Evolutionary conservation across 2,888 invertebrate species (phyloP).

Genomic region (Sipha maydis): DNA sequence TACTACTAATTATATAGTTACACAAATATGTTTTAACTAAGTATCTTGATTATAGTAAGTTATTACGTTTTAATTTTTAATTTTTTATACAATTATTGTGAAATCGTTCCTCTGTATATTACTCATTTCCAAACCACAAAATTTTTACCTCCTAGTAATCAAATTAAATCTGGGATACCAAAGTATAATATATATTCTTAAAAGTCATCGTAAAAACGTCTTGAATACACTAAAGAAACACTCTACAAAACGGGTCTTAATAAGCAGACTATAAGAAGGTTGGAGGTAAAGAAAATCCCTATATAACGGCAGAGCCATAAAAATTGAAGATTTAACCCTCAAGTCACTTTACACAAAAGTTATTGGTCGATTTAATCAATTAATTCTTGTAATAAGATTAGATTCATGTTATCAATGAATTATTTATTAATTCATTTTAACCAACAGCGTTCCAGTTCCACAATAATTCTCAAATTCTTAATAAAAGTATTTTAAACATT

Average conservation of each 20-base stretch:
- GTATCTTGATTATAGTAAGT: not conserved
- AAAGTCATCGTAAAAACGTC: conserved; percentile 55
- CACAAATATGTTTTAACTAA: not conserved
- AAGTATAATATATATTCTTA: conserved; percentile 46
- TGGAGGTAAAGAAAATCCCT: conserved; percentile 14
- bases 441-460: not conserved
- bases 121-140: not conserved
- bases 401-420: conserved; percentile 7
- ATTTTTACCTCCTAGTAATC: conserved; percentile 44
- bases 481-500: not conserved
- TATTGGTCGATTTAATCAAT: conserved; percentile 50
- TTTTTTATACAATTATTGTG: not conserved
- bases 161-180: conserved; percentile 50
- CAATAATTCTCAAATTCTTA: not conserved
- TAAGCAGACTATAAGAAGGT: conserved; percentile 34
- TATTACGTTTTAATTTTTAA: conserved; percentile 4
- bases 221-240: conserved; percentile 51
- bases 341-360: conserved; percentile 25
- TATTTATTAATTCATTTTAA: conserved; percentile 1
- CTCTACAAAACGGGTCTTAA: not conserved
- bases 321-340: conserved; percentile 50
- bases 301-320: conserved; percentile 41
- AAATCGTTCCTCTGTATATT: not conserved
- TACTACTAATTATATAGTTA: conserved; percentile 10
- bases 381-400: conserved; percentile 41